Evolutionary conservation across 2,797 vertebrate species (phyloP).

Genomic region (Falco cherrug): DNA sequence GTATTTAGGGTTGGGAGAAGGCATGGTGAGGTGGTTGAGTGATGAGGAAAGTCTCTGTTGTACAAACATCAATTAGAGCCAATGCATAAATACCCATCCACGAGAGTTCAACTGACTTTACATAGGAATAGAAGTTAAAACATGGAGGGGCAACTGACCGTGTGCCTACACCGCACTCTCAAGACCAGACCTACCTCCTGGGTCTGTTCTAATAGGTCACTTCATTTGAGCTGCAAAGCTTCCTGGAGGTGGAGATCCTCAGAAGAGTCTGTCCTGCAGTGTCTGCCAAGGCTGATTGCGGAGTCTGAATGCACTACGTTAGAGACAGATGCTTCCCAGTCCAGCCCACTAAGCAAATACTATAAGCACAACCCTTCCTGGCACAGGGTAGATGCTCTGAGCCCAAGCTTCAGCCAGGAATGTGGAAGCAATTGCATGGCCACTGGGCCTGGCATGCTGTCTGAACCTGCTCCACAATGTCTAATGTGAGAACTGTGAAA

Average conservation of each 20-base stretch:
- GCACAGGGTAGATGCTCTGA: background rate
- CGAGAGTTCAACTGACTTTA: background rate
- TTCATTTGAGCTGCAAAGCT: background rate
- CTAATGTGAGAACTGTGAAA: background rate
- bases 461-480: fast-evolving
- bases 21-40: background rate
- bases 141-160: background rate
- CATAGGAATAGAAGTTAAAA: background rate
- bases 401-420: background rate
- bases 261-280: background rate
- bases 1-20: background rate
- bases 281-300: background rate
- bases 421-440: background rate
- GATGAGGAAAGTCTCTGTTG: background rate
- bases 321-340: background rate
- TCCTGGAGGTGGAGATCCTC: background rate
- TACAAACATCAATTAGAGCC: background rate
- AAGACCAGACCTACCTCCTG: background rate
- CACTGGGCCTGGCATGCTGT: background rate
- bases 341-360: background rate
- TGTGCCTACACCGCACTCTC: background rate
- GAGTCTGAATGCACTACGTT: background rate
- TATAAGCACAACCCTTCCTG: background rate
- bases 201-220: background rate
- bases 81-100: background rate